Percentiles rank a stretch among this genome's conserved stretches.
These are phyloP conservation scores for Steinernema scapterisci DNA, from an alignment of 2,888 invertebrate genomes.

Conservation along the genomic window DNA sequence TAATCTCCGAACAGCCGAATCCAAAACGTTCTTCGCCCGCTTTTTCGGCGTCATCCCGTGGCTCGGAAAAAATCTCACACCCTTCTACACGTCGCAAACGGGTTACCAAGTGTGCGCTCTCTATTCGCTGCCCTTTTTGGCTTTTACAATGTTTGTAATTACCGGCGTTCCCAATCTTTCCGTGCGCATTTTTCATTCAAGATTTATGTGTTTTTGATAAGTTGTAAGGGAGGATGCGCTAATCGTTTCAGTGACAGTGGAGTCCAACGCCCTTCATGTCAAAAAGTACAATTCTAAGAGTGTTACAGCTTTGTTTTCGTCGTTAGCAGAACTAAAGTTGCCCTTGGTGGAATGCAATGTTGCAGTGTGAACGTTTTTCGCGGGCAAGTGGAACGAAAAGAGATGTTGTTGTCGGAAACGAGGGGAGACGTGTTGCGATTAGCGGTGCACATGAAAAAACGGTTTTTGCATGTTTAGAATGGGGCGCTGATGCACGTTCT, in stretches of 20 bases:
- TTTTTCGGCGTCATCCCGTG: neutral
- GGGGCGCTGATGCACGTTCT: too few relatives aligned
- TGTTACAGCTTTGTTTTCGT: neutral
- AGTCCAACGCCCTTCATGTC: neutral
- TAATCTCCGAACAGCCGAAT: too few relatives aligned
- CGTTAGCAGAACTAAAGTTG: neutral
- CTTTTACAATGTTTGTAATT: too few relatives aligned
- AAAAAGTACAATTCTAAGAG: neutral
- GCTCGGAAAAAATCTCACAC: constrained; percentile 17
- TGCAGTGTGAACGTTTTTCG: neutral
- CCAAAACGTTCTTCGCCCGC: too few relatives aligned
- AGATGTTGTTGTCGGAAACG: constrained; percentile 24
- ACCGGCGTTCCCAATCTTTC: too few relatives aligned
- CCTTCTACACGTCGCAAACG: constrained; percentile 25
- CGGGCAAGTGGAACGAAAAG: neutral
- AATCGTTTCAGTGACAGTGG: neutral
- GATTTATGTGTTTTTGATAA: neutral
- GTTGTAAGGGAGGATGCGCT: neutral
- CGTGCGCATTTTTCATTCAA: neutral
- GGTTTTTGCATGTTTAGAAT: neutral
- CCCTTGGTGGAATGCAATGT: neutral
- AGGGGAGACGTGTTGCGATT: constrained; percentile 14
- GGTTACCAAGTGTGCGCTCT: neutral
- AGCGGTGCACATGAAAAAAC: neutral
- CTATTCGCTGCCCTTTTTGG: neutral